Evolutionary conservation across 2,113 vertebrate genomes (phyloP).

Genomic region (Perognathus longimembris): DNA sequence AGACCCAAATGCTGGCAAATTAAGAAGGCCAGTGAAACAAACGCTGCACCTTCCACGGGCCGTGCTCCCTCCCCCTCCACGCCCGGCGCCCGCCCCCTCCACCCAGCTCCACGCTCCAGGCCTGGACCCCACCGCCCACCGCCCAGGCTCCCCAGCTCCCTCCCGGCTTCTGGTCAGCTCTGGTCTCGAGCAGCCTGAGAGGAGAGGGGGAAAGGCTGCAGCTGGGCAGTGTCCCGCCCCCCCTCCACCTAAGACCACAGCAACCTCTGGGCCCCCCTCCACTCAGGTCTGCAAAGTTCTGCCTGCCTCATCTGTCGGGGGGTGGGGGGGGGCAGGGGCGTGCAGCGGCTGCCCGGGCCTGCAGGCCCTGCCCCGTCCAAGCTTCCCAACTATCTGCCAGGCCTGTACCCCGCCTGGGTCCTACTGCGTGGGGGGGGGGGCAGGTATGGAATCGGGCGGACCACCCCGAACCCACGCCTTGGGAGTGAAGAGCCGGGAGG

Average conservation of each 20-base stretch:
- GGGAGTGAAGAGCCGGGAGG: background rate
- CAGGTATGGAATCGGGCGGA: background rate
- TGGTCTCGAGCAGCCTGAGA: rapidly evolving
- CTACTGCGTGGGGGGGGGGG: background rate
- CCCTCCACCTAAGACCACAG: no score
- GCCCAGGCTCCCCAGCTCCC: background rate
- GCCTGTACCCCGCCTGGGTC: background rate
- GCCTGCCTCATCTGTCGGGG: rapidly evolving
- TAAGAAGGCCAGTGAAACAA: background rate
- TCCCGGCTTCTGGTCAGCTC: background rate
- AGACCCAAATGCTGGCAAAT: constrained; percentile 49
- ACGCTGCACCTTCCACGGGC: background rate
- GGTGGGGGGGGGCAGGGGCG: no score
- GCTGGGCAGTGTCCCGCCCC: background rate
- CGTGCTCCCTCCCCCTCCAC: background rate
- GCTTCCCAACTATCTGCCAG: rapidly evolving
- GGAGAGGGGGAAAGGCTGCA: no score
- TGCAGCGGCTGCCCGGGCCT: no score
- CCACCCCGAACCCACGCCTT: background rate
- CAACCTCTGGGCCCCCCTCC: no score
- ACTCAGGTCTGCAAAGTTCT: background rate
- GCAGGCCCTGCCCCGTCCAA: background rate
- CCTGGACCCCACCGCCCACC: rapidly evolving
- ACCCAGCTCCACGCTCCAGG: background rate
- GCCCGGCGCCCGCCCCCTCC: background rate